Conservation (phyloP, 1,140 invertebrate species). For the Philopotamus ludificatus region DNA sequence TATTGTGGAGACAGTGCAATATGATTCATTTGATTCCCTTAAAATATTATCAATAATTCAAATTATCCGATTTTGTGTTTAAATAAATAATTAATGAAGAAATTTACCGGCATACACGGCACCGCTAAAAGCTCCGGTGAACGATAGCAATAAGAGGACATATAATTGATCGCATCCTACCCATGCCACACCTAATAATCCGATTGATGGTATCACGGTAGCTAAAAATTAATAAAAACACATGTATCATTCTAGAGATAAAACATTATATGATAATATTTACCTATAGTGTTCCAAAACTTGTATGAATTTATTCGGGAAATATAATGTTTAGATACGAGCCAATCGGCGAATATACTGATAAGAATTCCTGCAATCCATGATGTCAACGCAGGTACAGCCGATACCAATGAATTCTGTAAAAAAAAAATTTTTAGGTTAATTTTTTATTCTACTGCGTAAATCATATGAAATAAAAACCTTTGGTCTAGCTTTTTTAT, state of each 20-base stretch:
- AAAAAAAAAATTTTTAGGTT: constrained; percentile 43
- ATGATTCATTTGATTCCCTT: constrained; percentile 81
- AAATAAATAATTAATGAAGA: background rate
- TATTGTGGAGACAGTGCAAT: constrained; percentile 81
- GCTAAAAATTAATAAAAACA: constrained; percentile 50
- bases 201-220: constrained; percentile 70
- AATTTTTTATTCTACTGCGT: background rate
- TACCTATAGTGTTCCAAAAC: constrained; percentile 72
- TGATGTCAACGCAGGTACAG: constrained; percentile 74
- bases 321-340: constrained; percentile 63
- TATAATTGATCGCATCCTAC: constrained; percentile 70
- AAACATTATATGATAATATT: constrained; percentile 36
- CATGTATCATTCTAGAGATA: too few species aligned
- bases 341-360: constrained; percentile 70
- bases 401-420: constrained; percentile 75
- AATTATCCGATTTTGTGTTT: background rate
- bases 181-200: constrained; percentile 73
- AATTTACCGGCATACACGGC: constrained; percentile 68
- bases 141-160: constrained; percentile 69
- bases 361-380: constrained; percentile 71
- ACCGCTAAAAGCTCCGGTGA: constrained; percentile 70
- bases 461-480: too few species aligned
- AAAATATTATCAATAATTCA: constrained; percentile 1
- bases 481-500: too few species aligned
- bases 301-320: constrained; percentile 69